Conservation (phyloP, 1,140 invertebrate genomes). For the Whitmania pigra region DNA sequence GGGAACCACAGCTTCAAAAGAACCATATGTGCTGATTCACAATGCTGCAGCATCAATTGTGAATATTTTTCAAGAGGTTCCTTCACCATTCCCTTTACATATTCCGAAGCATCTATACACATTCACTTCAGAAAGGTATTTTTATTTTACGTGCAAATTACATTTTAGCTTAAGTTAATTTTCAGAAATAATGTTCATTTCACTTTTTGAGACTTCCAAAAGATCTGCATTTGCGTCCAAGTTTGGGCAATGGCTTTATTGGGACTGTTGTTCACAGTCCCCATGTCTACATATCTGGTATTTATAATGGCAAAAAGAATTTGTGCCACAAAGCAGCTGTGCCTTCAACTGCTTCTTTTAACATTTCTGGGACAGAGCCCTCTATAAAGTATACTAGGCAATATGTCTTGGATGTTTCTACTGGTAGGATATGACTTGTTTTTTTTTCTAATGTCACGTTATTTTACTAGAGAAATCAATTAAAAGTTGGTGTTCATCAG, state of each 20-base stretch:
- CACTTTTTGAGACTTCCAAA: slow-evolving; percentile 13
- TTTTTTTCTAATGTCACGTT: background rate
- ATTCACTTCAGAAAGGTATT: slow-evolving; percentile 1
- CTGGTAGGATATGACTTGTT: slow-evolving; percentile 25
- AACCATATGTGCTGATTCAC: too few species aligned
- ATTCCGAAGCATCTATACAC: background rate
- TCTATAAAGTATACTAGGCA: slow-evolving; percentile 9
- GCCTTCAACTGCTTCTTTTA: slow-evolving; percentile 29
- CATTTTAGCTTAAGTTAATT: background rate
- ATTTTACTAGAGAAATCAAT: too few species aligned
- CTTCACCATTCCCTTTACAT: too few species aligned
- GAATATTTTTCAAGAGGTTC: too few species aligned
- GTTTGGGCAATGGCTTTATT: slow-evolving; percentile 35
- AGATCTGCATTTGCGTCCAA: slow-evolving; percentile 24
- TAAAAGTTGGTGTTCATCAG: too few species aligned
- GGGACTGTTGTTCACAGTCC: slow-evolving; percentile 32
- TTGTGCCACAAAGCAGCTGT: slow-evolving; percentile 35
- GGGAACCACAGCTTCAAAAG: too few species aligned
- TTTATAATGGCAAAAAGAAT: slow-evolving; percentile 35
- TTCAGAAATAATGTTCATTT: background rate
- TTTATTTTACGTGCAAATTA: background rate
- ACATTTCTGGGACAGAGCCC: slow-evolving; percentile 22
- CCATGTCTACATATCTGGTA: slow-evolving; percentile 35
- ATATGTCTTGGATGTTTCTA: slow-evolving; percentile 30
- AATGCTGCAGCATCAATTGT: too few species aligned